Evolutionary conservation across 1,140 invertebrate species (phyloP), one percentile per base, ranked within the genome.

Genomic region (Drosophila equinoxialis): DNA sequence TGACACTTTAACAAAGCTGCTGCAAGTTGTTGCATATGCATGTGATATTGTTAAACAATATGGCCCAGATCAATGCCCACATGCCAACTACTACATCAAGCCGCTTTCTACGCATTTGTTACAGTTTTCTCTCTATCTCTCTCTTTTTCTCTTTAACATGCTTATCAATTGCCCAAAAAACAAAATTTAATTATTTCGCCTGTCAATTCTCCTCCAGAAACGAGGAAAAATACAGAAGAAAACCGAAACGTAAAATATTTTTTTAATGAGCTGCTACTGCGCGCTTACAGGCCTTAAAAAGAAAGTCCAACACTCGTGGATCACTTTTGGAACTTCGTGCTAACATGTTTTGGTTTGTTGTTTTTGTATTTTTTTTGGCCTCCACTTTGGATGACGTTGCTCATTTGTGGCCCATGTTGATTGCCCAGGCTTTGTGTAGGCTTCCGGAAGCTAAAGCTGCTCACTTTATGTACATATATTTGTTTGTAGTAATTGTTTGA

Each of bases 31-130:
- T 65, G 66, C 63, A 76, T 82, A 85, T 85, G 71, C 82, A 81
- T 75, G 45, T 62, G 59, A 48, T 33, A 33, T 51, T 48, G 45
- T 48, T 13, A 62, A 45, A 42, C 20, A 26, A 33, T 30, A 30
- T 51, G 45, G 17, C 45, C 45, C 45, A 51, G 45, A 51, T 51
- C 17, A 51, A 51, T 51, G 45, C 45, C 37, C 37, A 39, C 37
- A 39, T 39, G 11, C 37, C 17, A 23, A 51, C 45, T 23, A 23
- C 17, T 17, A 8, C 45, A 23, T 7, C 61, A 67, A 63, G 65
- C 55, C 69, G 69, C 83, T 86, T 86, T 86, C 83, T 80, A 86
- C 83, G 79, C 83, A 87, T 86, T 86, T 86, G 83, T 83, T 86
- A 86, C 83, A 86, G 64, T 87, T 87, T 82, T 45, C 7, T 39